Base-by-base conservation (phyloP, 92 coral and sea anemone genomes). In the Heteractis magnifica region DNA sequence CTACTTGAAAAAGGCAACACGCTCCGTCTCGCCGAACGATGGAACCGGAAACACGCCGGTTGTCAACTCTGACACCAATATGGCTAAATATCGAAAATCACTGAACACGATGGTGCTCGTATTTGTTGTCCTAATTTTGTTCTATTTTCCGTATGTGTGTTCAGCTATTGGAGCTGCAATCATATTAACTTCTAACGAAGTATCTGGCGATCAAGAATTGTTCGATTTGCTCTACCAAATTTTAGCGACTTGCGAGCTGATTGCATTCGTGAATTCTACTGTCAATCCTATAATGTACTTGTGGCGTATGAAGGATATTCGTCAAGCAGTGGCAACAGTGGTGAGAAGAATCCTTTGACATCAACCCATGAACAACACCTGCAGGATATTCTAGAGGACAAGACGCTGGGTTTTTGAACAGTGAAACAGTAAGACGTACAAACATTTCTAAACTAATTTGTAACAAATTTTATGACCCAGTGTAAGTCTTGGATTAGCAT, bases 261-360 rank as follows among this genome's bases (percentile, higher is more conserved):
- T 79, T 79, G 82, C 50, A 10, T 50, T 79, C 2, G 23, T 79
- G 20, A 79, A 79, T 21, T 79, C 82, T 13, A 79, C 82, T 8
- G 68, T 44, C 12, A 79, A 79, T 44, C 82, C 82, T 79, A 18
- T 79, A 14, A 19, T 79, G 50, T 79, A 79, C 72, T 20, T 79
- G 13, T 79, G 82, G 82, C 82, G 82, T 56, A 79, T 79, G 72
- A 79, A 44, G 23, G 82, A 79, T 48, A 49, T 79, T 23, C 73
- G 73, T 26, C 49, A 20, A 68, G 73, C 48, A 8, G 73, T 68
- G 26, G 6, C 7, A 18, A 23, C 70, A 62, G 70, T 62, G 4
- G 26, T 62, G 10, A 62, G 70, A 16, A 18, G 20, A n/a, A 62
- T 62, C 6, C 23, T n/a, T 62, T 23, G 70, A 62, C 70, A 23